Percentiles rank a stretch among this genome's conserved stretches.
phyloP scores from a whole-genome alignment of 2,797 vertebrate genomes.

The Acestrorhynchus altus region DNA sequence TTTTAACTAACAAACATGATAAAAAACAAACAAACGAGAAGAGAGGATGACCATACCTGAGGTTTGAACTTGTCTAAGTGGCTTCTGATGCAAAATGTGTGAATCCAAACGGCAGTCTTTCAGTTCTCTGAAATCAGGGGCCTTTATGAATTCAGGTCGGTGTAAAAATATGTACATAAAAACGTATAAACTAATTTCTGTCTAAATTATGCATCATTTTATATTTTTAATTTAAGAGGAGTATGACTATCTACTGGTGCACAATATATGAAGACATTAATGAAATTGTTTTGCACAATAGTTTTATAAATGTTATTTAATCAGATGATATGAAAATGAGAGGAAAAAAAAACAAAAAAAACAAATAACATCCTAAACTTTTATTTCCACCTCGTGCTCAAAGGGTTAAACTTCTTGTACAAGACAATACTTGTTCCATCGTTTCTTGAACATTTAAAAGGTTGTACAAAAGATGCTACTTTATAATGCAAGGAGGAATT shows the following conservation, averaged over 20 bases:
- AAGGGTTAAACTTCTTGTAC: conserved; percentile 97
- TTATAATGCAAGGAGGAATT: conserved; percentile 91
- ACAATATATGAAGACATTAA: conserved; percentile 85
- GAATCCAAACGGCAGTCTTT: conserved; percentile 64
- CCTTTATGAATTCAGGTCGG: conserved; percentile 84
- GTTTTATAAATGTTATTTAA: conserved; percentile 96
- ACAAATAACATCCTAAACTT: conserved; percentile 66
- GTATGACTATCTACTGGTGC: conserved; percentile 85
- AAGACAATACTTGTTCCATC: conserved; percentile 87
- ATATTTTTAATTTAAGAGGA: conserved; percentile 88
- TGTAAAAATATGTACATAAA: conserved; percentile 84
- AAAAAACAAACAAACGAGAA: conserved; percentile 14
- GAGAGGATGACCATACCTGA: conserved; percentile 47
- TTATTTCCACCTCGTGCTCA: conserved; percentile 91
- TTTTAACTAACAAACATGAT: conserved; percentile 32
- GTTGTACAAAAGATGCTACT: conserved; percentile 98
- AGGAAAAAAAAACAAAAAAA: conserved; percentile 34
- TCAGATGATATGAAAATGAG: conserved; percentile 78
- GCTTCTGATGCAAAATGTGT: conserved; percentile 63
- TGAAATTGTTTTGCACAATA: conserved; percentile 95
- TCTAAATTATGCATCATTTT: conserved; percentile 90
- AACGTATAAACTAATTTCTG: conserved; percentile 81
- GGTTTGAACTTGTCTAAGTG: conserved; percentile 60
- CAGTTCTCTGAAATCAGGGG: conserved; percentile 79
- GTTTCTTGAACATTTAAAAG: conserved; percentile 93